phyloP scores from a whole-genome alignment of 2,113 vertebrate species.

The Taxidea taxus region DNA sequence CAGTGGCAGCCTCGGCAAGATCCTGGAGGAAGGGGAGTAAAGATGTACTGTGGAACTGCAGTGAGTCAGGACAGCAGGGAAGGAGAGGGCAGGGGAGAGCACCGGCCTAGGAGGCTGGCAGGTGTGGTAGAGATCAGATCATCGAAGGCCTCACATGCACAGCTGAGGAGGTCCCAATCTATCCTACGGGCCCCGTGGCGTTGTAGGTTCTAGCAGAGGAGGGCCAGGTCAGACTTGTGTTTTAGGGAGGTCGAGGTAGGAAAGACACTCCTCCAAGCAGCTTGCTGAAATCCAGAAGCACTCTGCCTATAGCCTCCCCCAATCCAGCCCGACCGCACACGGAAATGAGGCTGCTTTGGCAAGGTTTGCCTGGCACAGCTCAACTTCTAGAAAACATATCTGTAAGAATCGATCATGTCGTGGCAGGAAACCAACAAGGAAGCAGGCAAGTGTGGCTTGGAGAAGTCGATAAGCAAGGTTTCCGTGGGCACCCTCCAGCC shows the following conservation, averaged over 20 bases:
- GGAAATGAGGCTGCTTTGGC: slow-evolving; percentile 74
- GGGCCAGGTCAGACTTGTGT: not conserved
- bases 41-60: no score
- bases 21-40: not conserved
- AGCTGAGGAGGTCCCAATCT: not conserved
- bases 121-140: not conserved
- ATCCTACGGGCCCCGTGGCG: not conserved
- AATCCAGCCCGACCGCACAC: slow-evolving; percentile 64
- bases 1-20: not conserved
- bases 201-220: not conserved
- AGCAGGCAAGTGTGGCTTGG: slow-evolving; percentile 54
- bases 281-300: not conserved
- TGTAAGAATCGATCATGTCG: slow-evolving; percentile 65
- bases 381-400: slow-evolving; percentile 68
- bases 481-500: slow-evolving; percentile 28
- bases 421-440: slow-evolving; percentile 72
- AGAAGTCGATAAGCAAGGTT: slow-evolving; percentile 30
- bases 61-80: not conserved
- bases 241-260: slow-evolving; percentile 9
- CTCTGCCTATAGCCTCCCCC: slow-evolving; percentile 48
- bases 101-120: not conserved
- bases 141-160: not conserved
- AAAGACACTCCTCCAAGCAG: not conserved
- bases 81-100: not conserved
- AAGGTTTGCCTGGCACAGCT: slow-evolving; percentile 70